Percentiles rank a stretch among this genome's conserved stretches.
phyloP scores from a whole-genome alignment of 2,888 invertebrate species.

The Synanthedon andrenaeformis region DNA sequence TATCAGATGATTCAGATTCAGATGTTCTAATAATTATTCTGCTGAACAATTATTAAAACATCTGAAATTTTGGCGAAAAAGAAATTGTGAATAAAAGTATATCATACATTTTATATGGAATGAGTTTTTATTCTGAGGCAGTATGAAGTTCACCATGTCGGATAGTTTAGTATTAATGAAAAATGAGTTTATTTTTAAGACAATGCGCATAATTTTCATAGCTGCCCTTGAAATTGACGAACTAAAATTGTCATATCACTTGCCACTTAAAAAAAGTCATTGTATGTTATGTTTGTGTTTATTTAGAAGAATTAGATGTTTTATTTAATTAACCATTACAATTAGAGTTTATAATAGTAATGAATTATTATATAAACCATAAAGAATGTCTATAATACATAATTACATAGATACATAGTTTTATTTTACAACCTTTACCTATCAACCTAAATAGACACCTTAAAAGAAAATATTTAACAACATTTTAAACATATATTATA shows the following conservation, averaged over 20 bases:
- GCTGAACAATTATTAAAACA: too few relatives aligned
- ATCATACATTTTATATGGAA: too few relatives aligned
- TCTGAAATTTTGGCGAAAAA: too few relatives aligned
- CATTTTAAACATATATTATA: too few relatives aligned
- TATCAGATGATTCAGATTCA: too few relatives aligned
- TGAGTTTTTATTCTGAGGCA: too few relatives aligned
- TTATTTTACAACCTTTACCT: slow-evolving; percentile 19
- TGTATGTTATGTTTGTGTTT: slow-evolving; percentile 2
- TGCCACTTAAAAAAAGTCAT: slow-evolving; percentile 50
- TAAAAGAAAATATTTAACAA: too few relatives aligned
- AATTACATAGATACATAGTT: slow-evolving; percentile 56
- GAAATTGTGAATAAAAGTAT: too few relatives aligned
- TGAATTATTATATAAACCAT: slow-evolving; percentile 66
- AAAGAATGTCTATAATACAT: slow-evolving; percentile 69
- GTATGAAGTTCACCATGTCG: too few relatives aligned
- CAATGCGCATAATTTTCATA: not conserved
- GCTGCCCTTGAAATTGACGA: slow-evolving; percentile 2
- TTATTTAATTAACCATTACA: slow-evolving; percentile 16
- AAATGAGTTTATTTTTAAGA: not conserved
- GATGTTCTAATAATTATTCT: too few relatives aligned
- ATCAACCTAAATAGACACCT: too few relatives aligned
- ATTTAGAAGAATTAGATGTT: slow-evolving; percentile 43
- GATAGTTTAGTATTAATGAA: too few relatives aligned
- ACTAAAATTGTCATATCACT: slow-evolving; percentile 71
- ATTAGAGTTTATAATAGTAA: slow-evolving; percentile 56